phyloP scores from a whole-genome alignment of 2,797 vertebrate species.

The Pseudochromis fuscus region DNA sequence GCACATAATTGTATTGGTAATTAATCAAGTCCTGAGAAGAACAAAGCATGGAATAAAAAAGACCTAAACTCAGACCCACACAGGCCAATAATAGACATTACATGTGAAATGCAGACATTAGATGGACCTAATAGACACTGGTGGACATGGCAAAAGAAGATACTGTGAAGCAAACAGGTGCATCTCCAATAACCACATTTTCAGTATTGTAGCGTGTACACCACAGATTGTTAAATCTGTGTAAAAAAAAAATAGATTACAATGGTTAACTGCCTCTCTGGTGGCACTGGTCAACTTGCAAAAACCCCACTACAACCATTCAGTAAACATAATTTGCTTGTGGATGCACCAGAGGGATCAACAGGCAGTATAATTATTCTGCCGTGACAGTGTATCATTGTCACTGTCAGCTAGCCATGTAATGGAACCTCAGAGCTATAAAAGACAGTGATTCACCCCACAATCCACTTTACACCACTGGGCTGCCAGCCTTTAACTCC shows the following conservation, averaged over 20 bases:
- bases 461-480: constrained; percentile 62
- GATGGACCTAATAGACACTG: neutral
- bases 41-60: neutral
- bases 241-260: neutral
- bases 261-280: constrained; percentile 17
- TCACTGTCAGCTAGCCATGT: constrained; percentile 66
- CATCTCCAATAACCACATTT: neutral
- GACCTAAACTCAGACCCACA: neutral
- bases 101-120: neutral
- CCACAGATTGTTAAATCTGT: neutral
- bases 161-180: no score
- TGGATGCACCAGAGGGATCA: constrained; percentile 36
- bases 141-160: neutral
- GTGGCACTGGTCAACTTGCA: constrained; percentile 12
- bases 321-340: constrained; percentile 43
- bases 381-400: constrained; percentile 70
- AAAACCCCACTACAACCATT: constrained; percentile 13
- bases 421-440: constrained; percentile 68
- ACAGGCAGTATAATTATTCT: constrained; percentile 69
- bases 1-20: neutral
- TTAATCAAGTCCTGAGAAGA: no score
- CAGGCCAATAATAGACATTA: neutral
- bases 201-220: neutral
- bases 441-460: constrained; percentile 77
- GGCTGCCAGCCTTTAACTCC: constrained; percentile 72